phyloP scores from a whole-genome alignment of 2,113 vertebrate genomes.

The Mus musculus region DNA sequence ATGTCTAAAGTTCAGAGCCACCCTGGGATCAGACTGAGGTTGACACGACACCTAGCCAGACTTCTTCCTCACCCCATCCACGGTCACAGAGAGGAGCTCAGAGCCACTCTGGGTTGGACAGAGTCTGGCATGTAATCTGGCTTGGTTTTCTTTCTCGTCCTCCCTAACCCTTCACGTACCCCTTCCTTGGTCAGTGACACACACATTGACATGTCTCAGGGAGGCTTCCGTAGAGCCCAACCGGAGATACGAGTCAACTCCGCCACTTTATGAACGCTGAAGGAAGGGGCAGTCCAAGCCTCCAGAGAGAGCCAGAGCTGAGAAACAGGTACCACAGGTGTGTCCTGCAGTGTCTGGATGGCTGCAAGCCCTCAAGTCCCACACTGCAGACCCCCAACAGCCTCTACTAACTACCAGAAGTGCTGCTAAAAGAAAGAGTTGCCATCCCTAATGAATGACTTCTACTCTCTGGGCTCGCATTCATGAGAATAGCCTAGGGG shows the following conservation, averaged over 20 bases:
- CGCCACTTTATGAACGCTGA: background rate
- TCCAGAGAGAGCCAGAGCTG: fast-evolving
- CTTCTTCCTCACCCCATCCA: background rate
- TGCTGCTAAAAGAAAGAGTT: background rate
- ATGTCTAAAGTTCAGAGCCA: background rate
- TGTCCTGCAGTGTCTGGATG: background rate
- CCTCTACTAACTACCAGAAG: background rate
- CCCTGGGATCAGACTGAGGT: background rate
- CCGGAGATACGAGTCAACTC: background rate
- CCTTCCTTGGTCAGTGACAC: background rate
- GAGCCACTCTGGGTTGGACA: background rate
- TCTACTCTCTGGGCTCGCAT: background rate
- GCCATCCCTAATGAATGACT: background rate
- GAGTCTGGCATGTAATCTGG: background rate
- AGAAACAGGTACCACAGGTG: background rate
- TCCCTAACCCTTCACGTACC: background rate
- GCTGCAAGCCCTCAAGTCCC: background rate
- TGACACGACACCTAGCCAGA: fast-evolving
- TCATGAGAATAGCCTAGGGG: background rate
- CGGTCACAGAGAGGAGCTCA: background rate
- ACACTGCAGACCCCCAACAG: background rate
- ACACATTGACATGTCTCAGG: background rate
- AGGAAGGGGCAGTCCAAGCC: background rate
- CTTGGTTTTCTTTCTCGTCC: background rate
- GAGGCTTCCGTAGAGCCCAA: background rate